A percentile compares a stretch with the other conserved stretches of the same genome.
Conservation (phyloP, 2,888 invertebrate species). For the Drepanosiphum platanoidis region DNA sequence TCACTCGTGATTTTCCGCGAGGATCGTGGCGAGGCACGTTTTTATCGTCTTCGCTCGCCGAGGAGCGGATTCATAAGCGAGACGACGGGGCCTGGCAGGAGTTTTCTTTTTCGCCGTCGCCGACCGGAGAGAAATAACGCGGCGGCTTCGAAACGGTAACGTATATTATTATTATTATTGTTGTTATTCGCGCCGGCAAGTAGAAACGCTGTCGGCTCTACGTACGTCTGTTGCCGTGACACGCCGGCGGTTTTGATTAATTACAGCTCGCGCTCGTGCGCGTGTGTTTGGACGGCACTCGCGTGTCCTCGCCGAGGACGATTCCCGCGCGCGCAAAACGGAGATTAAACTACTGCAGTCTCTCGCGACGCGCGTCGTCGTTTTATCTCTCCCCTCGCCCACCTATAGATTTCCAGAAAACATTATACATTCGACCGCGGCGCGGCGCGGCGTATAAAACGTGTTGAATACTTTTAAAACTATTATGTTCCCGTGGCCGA, state of each 20-base stretch:
- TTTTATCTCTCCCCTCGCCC: no score
- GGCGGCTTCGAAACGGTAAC: background rate
- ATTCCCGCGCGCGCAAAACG: background rate
- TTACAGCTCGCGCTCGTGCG: background rate
- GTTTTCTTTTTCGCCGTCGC: background rate
- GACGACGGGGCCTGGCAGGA: background rate
- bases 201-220: background rate
- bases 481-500: no score
- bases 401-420: no score
- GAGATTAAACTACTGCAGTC: no score
- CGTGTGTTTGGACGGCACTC: background rate
- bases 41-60: background rate
- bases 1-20: background rate
- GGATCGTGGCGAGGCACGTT: background rate
- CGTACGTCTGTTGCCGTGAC: background rate
- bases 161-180: no score
- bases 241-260: background rate
- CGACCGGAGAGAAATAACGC: background rate
- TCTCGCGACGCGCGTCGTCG: no score
- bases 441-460: no score
- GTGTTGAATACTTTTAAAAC: no score
- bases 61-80: background rate
- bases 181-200: background rate
- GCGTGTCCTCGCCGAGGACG: background rate
- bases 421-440: no score